These are phyloP conservation scores for Hoplostethus atlanticus DNA, from an alignment of 2,797 vertebrate species.

Conservation along the genomic window DNA sequence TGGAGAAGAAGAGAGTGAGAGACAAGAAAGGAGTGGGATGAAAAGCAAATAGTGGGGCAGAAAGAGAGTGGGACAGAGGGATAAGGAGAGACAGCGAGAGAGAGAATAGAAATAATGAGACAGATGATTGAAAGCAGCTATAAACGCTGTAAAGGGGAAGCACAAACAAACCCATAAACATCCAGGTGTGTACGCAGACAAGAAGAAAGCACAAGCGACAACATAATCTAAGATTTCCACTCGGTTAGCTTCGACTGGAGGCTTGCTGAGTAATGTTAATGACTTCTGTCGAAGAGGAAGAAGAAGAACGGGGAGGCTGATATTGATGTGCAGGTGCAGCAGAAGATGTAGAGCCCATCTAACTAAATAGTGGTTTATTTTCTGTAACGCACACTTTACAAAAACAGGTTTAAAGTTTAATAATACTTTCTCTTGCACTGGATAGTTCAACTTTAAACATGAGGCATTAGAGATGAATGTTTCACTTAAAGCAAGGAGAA, in stretches of 20 bases:
- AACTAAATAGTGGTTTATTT: constrained; percentile 35
- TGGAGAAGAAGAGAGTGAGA: constrained; percentile 47
- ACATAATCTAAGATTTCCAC: constrained; percentile 61
- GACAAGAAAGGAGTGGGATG: neutral
- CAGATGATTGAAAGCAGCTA: constrained; percentile 47
- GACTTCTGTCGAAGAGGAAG: constrained; percentile 37
- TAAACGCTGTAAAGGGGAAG: constrained; percentile 42
- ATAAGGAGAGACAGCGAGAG: constrained; percentile 23
- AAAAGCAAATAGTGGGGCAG: neutral
- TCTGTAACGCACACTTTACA: constrained; percentile 17
- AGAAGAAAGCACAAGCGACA: constrained; percentile 41
- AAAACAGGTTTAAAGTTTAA: constrained; percentile 31
- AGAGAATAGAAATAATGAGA: constrained; percentile 10
- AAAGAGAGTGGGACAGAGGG: constrained; percentile 25
- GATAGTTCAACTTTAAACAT: constrained; percentile 18
- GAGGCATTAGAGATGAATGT: neutral
- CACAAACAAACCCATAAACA: constrained; percentile 35
- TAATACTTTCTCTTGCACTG: neutral
- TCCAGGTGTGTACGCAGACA: constrained; percentile 49
- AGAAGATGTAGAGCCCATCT: constrained; percentile 41
- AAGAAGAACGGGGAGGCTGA: constrained; percentile 32
- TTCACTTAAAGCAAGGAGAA: neutral
- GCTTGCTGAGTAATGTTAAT: constrained; percentile 67
- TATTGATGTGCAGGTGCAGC: constrained; percentile 62
- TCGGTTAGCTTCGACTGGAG: constrained; percentile 55